phyloP scores from a whole-genome alignment of 2,113 vertebrate genomes.

The Bothrops jararaca region DNA sequence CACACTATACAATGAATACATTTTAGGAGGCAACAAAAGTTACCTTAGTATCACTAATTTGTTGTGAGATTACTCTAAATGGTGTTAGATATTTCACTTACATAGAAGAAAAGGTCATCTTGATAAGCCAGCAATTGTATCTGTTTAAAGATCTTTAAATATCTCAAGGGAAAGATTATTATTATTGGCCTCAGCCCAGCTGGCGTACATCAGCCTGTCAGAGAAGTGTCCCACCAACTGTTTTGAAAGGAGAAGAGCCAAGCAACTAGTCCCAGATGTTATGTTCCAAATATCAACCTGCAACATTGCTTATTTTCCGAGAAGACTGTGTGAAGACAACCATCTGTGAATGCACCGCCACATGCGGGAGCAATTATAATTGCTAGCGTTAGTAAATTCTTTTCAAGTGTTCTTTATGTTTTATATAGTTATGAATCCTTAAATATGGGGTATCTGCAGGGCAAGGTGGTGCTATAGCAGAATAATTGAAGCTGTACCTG shows the following conservation, averaged over 20 bases:
- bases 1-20: slow-evolving; percentile 22
- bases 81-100: slow-evolving; percentile 19
- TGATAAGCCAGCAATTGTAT: not conserved
- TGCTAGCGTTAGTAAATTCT: not conserved
- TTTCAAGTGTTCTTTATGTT: not conserved
- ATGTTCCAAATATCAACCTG: not conserved
- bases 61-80: slow-evolving; percentile 39
- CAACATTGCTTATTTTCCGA: not conserved
- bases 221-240: not conserved
- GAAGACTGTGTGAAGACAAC: not conserved
- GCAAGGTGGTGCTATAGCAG: not conserved
- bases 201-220: not conserved
- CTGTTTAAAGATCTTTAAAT: slow-evolving; percentile 28
- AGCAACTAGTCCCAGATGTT: not conserved
- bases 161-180: not conserved
- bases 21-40: slow-evolving; percentile 24
- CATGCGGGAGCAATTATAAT: not conserved
- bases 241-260: not conserved
- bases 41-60: slow-evolving; percentile 45
- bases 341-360: not conserved
- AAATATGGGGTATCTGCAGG: not conserved
- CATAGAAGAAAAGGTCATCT: not conserved
- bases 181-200: not conserved
- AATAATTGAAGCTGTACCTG: not conserved
- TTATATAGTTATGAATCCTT: not conserved